Evolutionary conservation across 1,140 invertebrate species (phyloP).

Genomic region (Subanguina moxae): DNA sequence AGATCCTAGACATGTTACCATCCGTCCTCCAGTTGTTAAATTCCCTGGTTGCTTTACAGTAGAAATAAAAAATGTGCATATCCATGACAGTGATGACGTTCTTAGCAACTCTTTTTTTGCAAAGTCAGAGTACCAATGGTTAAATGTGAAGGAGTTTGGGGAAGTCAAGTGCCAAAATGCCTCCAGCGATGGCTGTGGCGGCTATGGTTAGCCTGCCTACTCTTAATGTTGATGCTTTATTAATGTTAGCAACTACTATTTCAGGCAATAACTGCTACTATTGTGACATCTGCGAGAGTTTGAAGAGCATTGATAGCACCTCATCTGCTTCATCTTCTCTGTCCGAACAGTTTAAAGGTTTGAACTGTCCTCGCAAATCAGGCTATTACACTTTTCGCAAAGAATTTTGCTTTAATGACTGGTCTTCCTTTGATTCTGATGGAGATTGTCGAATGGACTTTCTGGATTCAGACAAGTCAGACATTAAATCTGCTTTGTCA

Average conservation of each 20-base stretch:
- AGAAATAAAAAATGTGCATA: conserved; percentile 56
- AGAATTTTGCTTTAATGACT: conserved; percentile 59
- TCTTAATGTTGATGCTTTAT: too few species aligned
- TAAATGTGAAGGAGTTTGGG: conserved; percentile 57
- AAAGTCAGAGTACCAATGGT: conserved; percentile 58
- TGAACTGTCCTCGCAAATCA: conserved; percentile 52
- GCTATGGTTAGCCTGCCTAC: conserved; percentile 58
- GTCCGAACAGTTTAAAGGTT: conserved; percentile 36
- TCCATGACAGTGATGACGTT: conserved; percentile 40
- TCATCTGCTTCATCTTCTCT: not conserved
- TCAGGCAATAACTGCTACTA: conserved; percentile 44
- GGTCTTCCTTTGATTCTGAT: conserved; percentile 53
- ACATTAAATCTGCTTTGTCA: conserved; percentile 52
- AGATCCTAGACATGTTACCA: conserved; percentile 53
- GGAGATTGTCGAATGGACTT: conserved; percentile 58
- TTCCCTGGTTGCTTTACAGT: conserved; percentile 59
- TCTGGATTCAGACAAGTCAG: conserved; percentile 41
- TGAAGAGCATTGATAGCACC: conserved; percentile 17
- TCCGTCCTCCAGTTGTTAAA: conserved; percentile 51
- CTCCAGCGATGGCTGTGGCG: conserved; percentile 55
- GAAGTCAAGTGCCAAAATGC: conserved; percentile 58
- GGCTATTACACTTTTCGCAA: conserved; percentile 58
- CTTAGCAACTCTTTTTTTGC: conserved; percentile 52
- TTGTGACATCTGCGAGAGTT: conserved; percentile 58
- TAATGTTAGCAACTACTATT: conserved; percentile 47